Percentiles rank a stretch among this genome's conserved stretches.
Conservation (phyloP, 2,113 vertebrate genomes). For the Cygnus atratus region DNA sequence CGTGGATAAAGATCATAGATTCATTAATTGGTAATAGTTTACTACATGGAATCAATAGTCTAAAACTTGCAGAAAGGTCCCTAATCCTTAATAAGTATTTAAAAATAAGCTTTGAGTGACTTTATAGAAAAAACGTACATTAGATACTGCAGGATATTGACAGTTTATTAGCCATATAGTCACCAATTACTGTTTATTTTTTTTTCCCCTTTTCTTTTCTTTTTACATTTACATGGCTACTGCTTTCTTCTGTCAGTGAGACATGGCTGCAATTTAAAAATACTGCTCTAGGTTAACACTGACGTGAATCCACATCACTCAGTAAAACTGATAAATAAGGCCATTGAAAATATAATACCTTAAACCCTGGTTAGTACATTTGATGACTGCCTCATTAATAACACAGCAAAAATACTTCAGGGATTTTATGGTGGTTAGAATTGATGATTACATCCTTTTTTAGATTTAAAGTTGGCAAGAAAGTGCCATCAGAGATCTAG, state of each 20-base stretch:
- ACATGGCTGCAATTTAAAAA: neutral
- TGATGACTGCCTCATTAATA: conserved; percentile 16
- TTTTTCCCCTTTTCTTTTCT: neutral
- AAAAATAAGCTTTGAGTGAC: neutral
- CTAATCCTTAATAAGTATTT: neutral
- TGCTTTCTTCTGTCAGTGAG: neutral
- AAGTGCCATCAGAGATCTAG: conserved; percentile 1
- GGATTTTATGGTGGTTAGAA: conserved; percentile 33
- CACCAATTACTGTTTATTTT: neutral
- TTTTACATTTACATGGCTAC: neutral
- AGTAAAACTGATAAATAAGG: neutral
- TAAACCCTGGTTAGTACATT: neutral
- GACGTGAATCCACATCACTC: neutral
- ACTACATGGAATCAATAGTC: neutral
- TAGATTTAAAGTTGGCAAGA: conserved; percentile 17
- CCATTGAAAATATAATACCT: neutral
- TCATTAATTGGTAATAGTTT: neutral
- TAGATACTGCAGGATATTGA: neutral
- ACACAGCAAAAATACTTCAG: neutral
- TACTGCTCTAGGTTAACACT: neutral
- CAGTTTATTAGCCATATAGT: neutral
- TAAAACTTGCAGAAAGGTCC: neutral
- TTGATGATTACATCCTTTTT: neutral
- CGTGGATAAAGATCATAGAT: neutral
- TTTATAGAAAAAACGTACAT: neutral